A percentile compares a stretch with the other conserved stretches of the same genome.
Conservation (phyloP, 2,113 vertebrate genomes). For the Thomomys bottae region DNA sequence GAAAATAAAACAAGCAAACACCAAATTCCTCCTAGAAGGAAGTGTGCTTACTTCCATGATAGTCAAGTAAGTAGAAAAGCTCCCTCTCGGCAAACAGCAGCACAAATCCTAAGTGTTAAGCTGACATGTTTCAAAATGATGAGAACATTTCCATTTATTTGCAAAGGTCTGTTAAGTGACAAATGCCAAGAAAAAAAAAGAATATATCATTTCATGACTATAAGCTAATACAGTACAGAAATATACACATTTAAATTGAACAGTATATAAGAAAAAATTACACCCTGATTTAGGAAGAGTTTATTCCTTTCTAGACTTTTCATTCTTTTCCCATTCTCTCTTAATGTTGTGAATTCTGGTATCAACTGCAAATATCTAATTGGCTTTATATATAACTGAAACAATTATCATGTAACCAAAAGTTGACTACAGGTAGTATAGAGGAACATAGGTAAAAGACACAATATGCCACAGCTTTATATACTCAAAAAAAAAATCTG, state of each 20-base stretch:
- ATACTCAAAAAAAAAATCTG: neutral
- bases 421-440: neutral
- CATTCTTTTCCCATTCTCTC: neutral
- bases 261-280: neutral
- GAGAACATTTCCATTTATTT: neutral
- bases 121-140: neutral
- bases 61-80: neutral
- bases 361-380: neutral
- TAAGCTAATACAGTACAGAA: neutral
- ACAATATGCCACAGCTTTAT: neutral
- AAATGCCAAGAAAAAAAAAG: neutral
- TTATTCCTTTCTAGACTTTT: neutral
- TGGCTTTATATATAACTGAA: neutral
- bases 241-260: neutral
- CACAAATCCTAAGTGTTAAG: neutral
- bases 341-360: conserved; percentile 6
- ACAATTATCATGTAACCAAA: neutral
- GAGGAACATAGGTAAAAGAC: neutral
- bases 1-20: neutral
- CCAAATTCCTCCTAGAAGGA: neutral
- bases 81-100: neutral
- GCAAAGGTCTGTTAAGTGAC: neutral
- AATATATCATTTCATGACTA: neutral
- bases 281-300: neutral
- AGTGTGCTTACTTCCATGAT: neutral